These are phyloP conservation scores for Danio jaintianensis DNA, from an alignment of 2,797 vertebrate species.

Conservation along the genomic window DNA sequence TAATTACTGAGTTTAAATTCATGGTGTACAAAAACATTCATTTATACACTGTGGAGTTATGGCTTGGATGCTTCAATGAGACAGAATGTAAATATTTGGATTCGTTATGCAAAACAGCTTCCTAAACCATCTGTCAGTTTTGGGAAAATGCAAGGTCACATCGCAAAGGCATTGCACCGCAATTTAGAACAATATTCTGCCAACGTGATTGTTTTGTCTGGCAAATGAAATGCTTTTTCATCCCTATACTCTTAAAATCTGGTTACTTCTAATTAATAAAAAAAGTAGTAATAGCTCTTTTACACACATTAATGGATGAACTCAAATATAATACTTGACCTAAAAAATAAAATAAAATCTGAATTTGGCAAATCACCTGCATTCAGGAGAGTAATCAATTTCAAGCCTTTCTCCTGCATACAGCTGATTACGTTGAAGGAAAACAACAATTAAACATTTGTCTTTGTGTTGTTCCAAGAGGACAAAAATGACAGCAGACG, in stretches of 20 bases:
- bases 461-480: constrained; percentile 9
- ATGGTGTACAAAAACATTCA: background rate
- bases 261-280: background rate
- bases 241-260: background rate
- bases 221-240: background rate
- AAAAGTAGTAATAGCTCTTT: background rate
- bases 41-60: constrained; percentile 1
- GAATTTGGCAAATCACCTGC: constrained; percentile 25
- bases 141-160: constrained; percentile 44
- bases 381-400: constrained; percentile 28
- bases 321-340: background rate
- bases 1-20: constrained; percentile 20
- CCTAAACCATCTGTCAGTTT: constrained; percentile 47
- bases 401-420: constrained; percentile 19
- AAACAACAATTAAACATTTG: constrained; percentile 49
- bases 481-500: constrained; percentile 26
- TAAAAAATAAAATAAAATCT: background rate
- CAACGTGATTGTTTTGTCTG: constrained; percentile 29
- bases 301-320: background rate
- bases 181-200: constrained; percentile 27
- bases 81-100: constrained; percentile 50
- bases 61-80: constrained; percentile 11
- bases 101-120: constrained; percentile 41
- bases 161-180: constrained; percentile 23
- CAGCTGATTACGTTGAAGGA: constrained; percentile 31